Evolutionary conservation across 2,113 vertebrate genomes (phyloP), one percentile per base, ranked within the genome.

Genomic region (Mola mola): DNA sequence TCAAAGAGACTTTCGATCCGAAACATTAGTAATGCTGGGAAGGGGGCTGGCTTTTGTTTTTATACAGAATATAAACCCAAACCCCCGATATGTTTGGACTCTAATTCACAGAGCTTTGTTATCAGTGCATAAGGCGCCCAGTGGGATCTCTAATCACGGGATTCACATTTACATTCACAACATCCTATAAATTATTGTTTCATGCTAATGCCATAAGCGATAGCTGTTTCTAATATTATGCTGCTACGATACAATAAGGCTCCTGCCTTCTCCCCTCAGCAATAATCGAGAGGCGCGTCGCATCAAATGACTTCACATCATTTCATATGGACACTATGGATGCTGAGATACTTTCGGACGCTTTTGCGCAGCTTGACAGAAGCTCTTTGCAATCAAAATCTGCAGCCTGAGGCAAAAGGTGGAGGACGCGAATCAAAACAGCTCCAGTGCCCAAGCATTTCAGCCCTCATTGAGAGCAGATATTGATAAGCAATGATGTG

Each of bases 401-500:
- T 51, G 37, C 40, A 63, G 66, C 75, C 74, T 6, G 50, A 62
- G 78, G 79, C 69, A 12, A 46, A 61, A 61, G 53, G 51, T 68
- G 47, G 58, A 26, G 33, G 67, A 61, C 61, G 57, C 25, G 6
- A 80, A 82, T 82, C 78, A 70, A 88, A 84, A 75, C 50, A 65
- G 57, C 58, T 71, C 74, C 22, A 24, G 42, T 65, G 79, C 79
- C 80, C 72, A 77, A 86, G 87, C 66, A 86, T 84, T 87, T 77
- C 72, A 78, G 76, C 71, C 61, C 58, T 81, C 67, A 72, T 68
- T 79, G 60, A 75, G 65, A 74, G 65, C 25, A 56, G 43, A 81
- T 83, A 82, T 87, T 82, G 81, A 88, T 79, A 63, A 68, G 72
- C 61, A 80, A 79, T 72, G 67, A 81, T 89, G 74, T 79, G 65